phyloP scores from a whole-genome alignment of 2,797 vertebrate genomes.

The Myotis pilosus region DNA sequence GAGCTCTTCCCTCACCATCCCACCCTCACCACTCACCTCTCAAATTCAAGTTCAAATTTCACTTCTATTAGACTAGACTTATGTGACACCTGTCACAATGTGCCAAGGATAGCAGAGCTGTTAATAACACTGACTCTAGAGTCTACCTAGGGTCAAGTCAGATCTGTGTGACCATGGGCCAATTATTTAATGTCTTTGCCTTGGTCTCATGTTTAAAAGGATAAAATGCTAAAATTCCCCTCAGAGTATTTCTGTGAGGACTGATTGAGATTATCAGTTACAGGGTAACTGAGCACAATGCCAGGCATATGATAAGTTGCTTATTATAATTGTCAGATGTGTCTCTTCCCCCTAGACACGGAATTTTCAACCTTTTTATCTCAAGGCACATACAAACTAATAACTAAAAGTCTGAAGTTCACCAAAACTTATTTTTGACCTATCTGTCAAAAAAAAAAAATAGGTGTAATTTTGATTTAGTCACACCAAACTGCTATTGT shows the following conservation, averaged over 20 bases:
- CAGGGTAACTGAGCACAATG: neutral
- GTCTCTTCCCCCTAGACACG: neutral
- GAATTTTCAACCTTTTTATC: neutral
- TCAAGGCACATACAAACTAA: neutral
- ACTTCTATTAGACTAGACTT: neutral
- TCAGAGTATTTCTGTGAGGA: neutral
- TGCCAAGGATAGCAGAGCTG: neutral
- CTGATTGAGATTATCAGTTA: neutral
- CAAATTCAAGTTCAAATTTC: constrained; percentile 5
- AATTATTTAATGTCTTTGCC: neutral
- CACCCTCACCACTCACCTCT: neutral
- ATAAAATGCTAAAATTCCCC: constrained; percentile 7
- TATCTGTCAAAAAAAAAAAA: neutral
- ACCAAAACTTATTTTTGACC: neutral
- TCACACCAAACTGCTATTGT: neutral
- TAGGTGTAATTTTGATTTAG: neutral
- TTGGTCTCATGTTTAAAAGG: neutral
- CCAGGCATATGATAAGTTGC: neutral
- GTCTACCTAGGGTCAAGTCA: neutral
- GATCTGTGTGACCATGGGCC: neutral
- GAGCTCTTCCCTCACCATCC: neutral
- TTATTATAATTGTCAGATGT: neutral
- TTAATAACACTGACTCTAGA: neutral
- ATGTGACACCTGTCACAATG: neutral
- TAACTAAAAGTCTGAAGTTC: neutral